Evolutionary conservation across 2,797 vertebrate species (phyloP).

Genomic region (Coluber constrictor): DNA sequence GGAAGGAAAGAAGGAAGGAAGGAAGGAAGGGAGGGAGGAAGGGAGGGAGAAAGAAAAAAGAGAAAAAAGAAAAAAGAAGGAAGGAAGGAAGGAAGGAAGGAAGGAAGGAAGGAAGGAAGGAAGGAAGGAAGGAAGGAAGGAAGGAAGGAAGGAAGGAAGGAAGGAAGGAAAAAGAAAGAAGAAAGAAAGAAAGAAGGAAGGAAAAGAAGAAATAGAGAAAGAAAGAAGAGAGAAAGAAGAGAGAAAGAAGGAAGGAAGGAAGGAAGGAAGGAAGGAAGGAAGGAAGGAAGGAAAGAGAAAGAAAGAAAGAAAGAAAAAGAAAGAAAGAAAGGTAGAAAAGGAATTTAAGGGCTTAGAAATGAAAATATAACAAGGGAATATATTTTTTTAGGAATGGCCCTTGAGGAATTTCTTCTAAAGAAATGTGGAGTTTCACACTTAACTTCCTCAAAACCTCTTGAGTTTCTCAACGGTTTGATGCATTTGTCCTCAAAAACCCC

Average conservation of each 20-base stretch:
- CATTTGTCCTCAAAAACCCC: no score
- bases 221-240: no score
- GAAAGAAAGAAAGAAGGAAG: accelerated
- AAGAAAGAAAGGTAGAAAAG: no score
- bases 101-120: background rate
- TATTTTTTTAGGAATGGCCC: background rate
- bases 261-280: background rate
- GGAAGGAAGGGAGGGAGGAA: no score
- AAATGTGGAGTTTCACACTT: background rate
- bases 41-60: accelerated
- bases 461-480: background rate
- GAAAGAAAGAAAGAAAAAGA: background rate
- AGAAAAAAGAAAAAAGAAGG: accelerated
- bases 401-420: background rate
- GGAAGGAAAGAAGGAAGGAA: no score
- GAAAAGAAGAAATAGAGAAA: background rate
- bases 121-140: background rate
- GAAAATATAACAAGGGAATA: background rate
- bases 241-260: no score
- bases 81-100: background rate
- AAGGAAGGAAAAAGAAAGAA: background rate
- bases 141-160: accelerated
- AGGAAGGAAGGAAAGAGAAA: no score
- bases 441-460: background rate
- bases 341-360: no score